These are phyloP conservation scores for Cassiopea xamachana DNA, from an alignment of 30 jellyfish, hydroid and myxozoan genomes.

Conservation along the genomic window DNA sequence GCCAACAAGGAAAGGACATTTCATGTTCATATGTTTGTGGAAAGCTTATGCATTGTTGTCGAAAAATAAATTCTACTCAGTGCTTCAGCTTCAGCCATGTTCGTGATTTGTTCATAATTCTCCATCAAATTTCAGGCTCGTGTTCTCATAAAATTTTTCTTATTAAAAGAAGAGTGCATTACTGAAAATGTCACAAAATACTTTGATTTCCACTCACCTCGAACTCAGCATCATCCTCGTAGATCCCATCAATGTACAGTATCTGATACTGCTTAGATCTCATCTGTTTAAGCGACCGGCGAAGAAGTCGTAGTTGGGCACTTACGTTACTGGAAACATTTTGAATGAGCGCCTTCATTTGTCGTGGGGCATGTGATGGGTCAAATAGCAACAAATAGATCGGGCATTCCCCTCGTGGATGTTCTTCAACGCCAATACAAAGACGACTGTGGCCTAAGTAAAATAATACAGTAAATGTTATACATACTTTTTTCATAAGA, in stretches of 20 bases:
- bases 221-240: constrained; percentile 61
- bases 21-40: no score
- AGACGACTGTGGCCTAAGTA: constrained; percentile 92
- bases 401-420: constrained; percentile 82
- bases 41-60: no score
- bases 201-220: constrained; percentile 49
- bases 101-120: no score
- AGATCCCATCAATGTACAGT: constrained; percentile 85
- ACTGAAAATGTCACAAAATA: no score
- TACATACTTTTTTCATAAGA: no score
- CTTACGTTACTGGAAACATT: constrained; percentile 61
- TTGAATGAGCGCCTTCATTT: constrained; percentile 76
- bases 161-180: not conserved
- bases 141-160: not conserved
- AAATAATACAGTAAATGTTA: not conserved
- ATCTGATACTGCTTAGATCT: constrained; percentile 90
- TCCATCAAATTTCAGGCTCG: no score
- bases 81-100: no score
- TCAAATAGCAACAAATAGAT: constrained; percentile 81
- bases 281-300: constrained; percentile 91
- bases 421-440: constrained; percentile 92
- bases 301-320: constrained; percentile 75
- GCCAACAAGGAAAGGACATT: no score
- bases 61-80: no score
- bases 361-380: constrained; percentile 86